Evolutionary conservation across 2,888 invertebrate genomes (phyloP).

Genomic region (Venusia cambrica): DNA sequence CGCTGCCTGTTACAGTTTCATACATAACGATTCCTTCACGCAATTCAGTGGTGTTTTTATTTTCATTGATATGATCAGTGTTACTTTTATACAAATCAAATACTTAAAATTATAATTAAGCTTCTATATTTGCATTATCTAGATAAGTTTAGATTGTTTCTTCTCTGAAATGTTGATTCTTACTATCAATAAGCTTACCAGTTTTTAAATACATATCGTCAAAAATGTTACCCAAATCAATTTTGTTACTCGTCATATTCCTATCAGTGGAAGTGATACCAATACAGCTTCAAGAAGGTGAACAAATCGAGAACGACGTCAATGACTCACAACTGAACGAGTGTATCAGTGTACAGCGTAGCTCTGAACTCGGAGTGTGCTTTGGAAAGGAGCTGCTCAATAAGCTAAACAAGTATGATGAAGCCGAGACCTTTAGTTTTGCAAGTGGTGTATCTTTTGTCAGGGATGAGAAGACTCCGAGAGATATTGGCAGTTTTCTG

Average conservation of each 20-base stretch:
- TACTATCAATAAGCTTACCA: no score
- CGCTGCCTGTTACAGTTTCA: conserved; percentile 55
- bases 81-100: neutral
- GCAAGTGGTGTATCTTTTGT: conserved; percentile 83
- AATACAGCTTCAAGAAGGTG: conserved; percentile 64
- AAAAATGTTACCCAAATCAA: conserved; percentile 31
- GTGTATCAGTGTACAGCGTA: conserved; percentile 59
- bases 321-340: conserved; percentile 60
- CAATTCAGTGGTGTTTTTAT: conserved; percentile 43
- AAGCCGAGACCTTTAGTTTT: conserved; percentile 84
- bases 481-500: conserved; percentile 84
- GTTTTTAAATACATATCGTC: no score
- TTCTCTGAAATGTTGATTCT: conserved; percentile 20
- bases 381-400: conserved; percentile 85
- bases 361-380: conserved; percentile 81
- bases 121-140: no score
- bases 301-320: conserved; percentile 57
- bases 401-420: conserved; percentile 84
- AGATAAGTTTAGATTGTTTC: no score
- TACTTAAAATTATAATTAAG: neutral
- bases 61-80: conserved; percentile 5
- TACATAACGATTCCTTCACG: conserved; percentile 55
- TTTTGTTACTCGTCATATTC: conserved; percentile 18
- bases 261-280: conserved; percentile 54
- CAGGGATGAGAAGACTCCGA: conserved; percentile 83